Base-by-base conservation (phyloP, 2,113 vertebrate species). In the Cephalopholis sonnerati region DNA sequence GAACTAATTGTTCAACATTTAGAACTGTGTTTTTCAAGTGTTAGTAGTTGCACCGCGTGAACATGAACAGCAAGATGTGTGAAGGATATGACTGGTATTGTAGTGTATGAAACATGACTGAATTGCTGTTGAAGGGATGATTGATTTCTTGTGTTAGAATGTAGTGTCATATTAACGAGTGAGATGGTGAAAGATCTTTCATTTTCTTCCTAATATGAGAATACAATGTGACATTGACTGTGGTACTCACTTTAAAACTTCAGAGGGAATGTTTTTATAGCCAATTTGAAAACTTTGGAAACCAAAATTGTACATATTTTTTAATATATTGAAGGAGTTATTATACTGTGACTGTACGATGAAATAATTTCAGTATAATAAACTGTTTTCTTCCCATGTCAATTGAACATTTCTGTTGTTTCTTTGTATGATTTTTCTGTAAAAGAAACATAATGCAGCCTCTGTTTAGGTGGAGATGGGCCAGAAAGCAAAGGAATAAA, bases 401-500 rank as follows among this genome's bases (percentile, higher is more conserved):
- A n/a, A 74, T 25, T 27, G 48, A 48, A 16, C 66, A 64, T 69
- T 32, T 54, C 11, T 44, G 32, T 44, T 44, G 41, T 44, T 8
- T 44, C 41, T 65, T 64, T 73, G 4, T 55, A 12, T 53, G 17
- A 7, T 73, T 2, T 72, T 15, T 72, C 59, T 44, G 7, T 54
- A 17, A 48, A 46, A 16, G 53, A 71, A 44, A 20, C n/a, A 20
- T 24, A 55, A 59, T 15, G 1, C 17, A 44, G 8, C 50, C 22
- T 59, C n/a, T 82, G 61, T 62, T 53, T 29, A 27, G 41, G 20
- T 50, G 16, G 25, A 39, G 25, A 75, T 17, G 46, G 66, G 17
- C n/a, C n/a, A 63, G 36, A 82, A 67, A 69, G 66, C 64, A 79
- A 74, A 83, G 50, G 27, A 73, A 69, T 29, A 77, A 79, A 81